Evolutionary conservation across 2,113 vertebrate genomes (phyloP), one percentile per base, ranked within the genome.

Genomic region (Tangachromis dhanisi): DNA sequence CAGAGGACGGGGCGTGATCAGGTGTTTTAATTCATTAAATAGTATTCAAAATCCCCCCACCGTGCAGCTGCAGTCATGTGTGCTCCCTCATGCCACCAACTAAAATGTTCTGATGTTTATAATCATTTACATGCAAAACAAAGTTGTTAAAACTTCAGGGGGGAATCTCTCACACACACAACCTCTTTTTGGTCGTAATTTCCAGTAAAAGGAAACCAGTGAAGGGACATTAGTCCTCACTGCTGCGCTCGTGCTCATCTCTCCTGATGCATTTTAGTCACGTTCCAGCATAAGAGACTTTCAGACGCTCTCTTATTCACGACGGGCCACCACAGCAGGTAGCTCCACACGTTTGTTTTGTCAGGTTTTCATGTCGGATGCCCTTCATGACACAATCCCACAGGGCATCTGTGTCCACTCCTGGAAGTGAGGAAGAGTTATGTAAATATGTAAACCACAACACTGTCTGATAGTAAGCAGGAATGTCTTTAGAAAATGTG

Each of bases 51-150:
- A 13, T 2, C 2, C 5, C 29, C 57, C 38, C 21, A 10, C 38
- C 5, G 8, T 26, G 21, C n/a, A 2, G 66, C 66, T 24, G 1
- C n/a, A 42, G n/a, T 2, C 38, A 26, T 3, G 1, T 16, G 21
- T 73, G 21, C 13, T 10, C 40, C 4, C 40, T 45, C 21, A 17
- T 2, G 0, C 1, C 12, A 71, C 38, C 0, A 13, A 14, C 13
- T 42, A 16, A 16, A 68, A 68, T 8, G 10, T 68, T 1, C 59
- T 35, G 14, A 11, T 63, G 6, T 68, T 66, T 38, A 1, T 4
- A 21, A 24, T 68, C 35, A 68, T 8, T 68, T 40, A 1, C 35
- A 13, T 21, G 6, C 33, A 38, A 66, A 2, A 31, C 14, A 61
- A 61, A 29, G 55, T 9, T 59, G 57, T 31, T 61, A 10, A 61